A percentile compares a stretch with the other conserved stretches of the same genome.
Evolutionary conservation across 2,113 vertebrate genomes (phyloP).

Genomic region (Zootoca vivipara): DNA sequence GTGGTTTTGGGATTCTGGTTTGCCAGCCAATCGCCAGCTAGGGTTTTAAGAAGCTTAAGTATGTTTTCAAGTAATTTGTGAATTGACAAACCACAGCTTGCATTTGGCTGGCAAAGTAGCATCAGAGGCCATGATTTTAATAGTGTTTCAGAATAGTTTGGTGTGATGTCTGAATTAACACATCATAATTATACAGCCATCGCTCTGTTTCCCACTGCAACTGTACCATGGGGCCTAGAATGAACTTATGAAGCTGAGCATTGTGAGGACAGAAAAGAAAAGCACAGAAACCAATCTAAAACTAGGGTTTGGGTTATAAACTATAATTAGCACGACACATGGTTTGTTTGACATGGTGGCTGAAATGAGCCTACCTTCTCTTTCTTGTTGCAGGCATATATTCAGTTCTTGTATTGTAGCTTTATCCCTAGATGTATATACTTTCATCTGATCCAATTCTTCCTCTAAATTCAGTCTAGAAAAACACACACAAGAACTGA

Average conservation of each 20-base stretch:
- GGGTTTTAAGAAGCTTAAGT: not conserved
- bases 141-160: not conserved
- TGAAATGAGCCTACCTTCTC: slow-evolving; percentile 66
- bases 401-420: slow-evolving; percentile 79
- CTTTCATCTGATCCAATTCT: slow-evolving; percentile 83
- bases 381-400: slow-evolving; percentile 73
- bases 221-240: accelerated
- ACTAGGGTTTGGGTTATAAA: not conserved
- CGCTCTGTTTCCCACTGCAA: not conserved
- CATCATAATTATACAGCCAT: not conserved
- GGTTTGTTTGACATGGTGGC: not conserved
- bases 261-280: slow-evolving; percentile 14
- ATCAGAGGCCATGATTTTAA: not conserved
- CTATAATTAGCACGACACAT: not conserved
- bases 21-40: not conserved
- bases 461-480: slow-evolving; percentile 83
- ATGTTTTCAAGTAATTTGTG: not conserved
- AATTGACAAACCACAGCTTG: not conserved
- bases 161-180: not conserved
- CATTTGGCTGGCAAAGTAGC: not conserved
- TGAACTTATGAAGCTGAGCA: not conserved
- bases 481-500: slow-evolving; percentile 49
- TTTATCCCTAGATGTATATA: slow-evolving; percentile 77
- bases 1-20: not conserved
- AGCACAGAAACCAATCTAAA: not conserved